Base-by-base conservation (phyloP, 2,888 invertebrate species). In the Autographa gamma region DNA sequence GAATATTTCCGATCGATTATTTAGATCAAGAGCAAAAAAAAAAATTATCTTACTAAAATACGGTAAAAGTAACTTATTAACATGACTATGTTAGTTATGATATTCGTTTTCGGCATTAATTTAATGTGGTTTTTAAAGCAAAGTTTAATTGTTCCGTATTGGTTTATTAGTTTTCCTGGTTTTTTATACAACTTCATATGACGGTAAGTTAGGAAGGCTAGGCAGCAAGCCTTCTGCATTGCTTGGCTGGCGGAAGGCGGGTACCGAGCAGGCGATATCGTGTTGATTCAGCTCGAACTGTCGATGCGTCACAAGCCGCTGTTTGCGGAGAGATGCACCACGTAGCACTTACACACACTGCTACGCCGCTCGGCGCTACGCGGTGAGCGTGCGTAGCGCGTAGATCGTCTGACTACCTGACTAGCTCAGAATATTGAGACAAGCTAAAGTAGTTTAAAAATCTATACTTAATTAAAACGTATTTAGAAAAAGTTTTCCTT, bases 261-360 rank as follows among this genome's bases (percentile, higher is more conserved):
- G 65, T 19, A 52, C 52, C 60, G 31, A 63, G 59, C 32, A 70
- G 73, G 70, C 70, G 69, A 73, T 77, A 84, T 79, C 84, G 71
- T 84, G 82, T 84, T 82, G 80, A 82, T 77, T 74, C 84, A 84
- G 84, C 74, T 72, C 66, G 68, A 71, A 79, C 75, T 82, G 76
- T 75, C 79, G 79, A 79, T 82, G 71, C 76, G 71, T 75, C 66
- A 74, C 82, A 74, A 78, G 75, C 71, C 66, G 54, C 61, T 79
- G 79, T 71, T 82, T 82, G 76, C 54, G 63, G 77, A 80, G 77
- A 68, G 69, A 70, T 80, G 71, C 71, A 60, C 67, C 62, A 43
- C 65, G 43, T 54, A 64, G 54, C 69, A 70, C 54, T 56, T 48
- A 34, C 19, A 63, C 25, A 60, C 67, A n/a, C 25, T 58, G 63